Evolutionary conservation across 2,888 invertebrate genomes (phyloP), one percentile per base, ranked within the genome.

Genomic region (Ormia ochracea): DNA sequence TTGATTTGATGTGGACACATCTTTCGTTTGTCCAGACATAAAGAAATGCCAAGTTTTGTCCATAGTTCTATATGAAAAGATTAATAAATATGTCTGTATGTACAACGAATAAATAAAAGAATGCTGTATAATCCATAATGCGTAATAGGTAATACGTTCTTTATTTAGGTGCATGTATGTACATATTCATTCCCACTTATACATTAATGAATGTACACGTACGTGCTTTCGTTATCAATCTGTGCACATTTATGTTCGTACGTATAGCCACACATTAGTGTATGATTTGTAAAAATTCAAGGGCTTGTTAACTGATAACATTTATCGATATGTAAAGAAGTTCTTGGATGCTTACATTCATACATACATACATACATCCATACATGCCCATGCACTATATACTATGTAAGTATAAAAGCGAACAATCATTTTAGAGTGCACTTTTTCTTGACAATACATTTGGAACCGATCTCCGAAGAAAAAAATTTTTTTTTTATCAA

Each of bases 41-140:
- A 89, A 89, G 72, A 61, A 80, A 23, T 86, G 87, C 74, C 84
- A 85, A 19, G 87, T 86, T 82, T 83, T 87, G 80, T 87, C 87
- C 87, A 87, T 87, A 59, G 23, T 81, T 68, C 79, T 73, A 31
- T 58, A 19, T 50, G 7, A 28, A n/a, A 19, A 48, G 1, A 61
- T n/a, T n/a, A n/a, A n/a, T n/a, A n/a, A n/a, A n/a, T n/a, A n/a
- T n/a, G n/a, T n/a, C n/a, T n/a, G n/a, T n/a, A n/a, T n/a, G n/a
- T n/a, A n/a, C n/a, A n/a, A 28, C 52, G 54, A 23, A 12, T 26
- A 14, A 38, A 66, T 41, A 4, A 56, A 54, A 9, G 12, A 21
- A 66, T 36, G 33, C 23, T 43, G 23, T 38, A 17, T 54, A 26
- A 1, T 21, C 17, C 41, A 58, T 14, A 38, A 58, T 26, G 6